Conservation (phyloP, 1,140 invertebrate genomes). For the Fopius arisanus region DNA sequence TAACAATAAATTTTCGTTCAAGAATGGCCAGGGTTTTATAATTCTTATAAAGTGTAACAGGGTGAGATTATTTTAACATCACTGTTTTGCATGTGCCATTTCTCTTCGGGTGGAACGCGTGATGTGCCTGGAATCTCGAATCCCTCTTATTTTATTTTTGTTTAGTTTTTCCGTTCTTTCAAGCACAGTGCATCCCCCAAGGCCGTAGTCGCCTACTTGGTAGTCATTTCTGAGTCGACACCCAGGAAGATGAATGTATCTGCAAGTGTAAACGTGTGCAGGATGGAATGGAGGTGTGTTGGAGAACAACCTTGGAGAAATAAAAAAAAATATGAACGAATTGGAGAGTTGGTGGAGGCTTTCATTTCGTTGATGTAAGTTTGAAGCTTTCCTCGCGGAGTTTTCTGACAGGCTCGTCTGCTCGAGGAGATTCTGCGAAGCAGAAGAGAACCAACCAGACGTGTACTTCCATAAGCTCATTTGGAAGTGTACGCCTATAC, state of each 20-base stretch:
- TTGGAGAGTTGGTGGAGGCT: constrained; percentile 26
- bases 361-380: constrained; percentile 59
- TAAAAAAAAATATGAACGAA: constrained; percentile 3
- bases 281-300: neutral
- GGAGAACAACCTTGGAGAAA: neutral
- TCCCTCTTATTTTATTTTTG: neutral
- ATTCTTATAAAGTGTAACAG: neutral
- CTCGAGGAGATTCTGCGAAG: neutral
- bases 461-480: neutral
- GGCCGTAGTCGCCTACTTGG: constrained; percentile 10
- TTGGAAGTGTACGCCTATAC: neutral
- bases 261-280: neutral
- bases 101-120: neutral
- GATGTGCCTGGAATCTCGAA: constrained; percentile 16
- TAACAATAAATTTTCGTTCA: no score
- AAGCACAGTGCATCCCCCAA: neutral
- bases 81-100: constrained; percentile 10
- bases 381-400: constrained; percentile 49
- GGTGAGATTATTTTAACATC: constrained; percentile 19
- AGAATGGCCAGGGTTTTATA: neutral
- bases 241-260: constrained; percentile 23
- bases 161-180: neutral
- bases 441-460: neutral
- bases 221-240: constrained; percentile 30
- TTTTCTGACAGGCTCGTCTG: constrained; percentile 39